Conservation (phyloP, 2,797 vertebrate genomes). For the Gallinago nigripennis region DNA sequence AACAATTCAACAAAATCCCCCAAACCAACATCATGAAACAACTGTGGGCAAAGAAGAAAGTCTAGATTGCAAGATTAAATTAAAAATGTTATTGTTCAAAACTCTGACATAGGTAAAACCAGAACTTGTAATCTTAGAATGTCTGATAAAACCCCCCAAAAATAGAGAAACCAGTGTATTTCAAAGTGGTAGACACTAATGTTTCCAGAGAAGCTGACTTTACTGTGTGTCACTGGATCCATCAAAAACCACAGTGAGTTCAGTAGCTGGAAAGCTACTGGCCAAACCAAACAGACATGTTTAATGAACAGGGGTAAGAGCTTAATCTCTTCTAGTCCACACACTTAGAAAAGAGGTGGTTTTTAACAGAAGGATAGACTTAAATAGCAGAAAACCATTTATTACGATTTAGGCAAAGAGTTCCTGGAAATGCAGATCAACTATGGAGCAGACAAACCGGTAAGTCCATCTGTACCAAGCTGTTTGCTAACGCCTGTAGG, state of each 20-base stretch:
- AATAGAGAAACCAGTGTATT: not conserved
- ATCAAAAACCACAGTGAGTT: not conserved
- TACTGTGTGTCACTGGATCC: not conserved
- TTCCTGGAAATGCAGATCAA: not conserved
- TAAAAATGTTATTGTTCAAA: not conserved
- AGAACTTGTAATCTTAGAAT: not conserved
- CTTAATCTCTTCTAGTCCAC: not conserved
- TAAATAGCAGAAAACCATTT: not conserved
- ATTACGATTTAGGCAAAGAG: not conserved
- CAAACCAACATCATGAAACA: not conserved
- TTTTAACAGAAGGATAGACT: not conserved
- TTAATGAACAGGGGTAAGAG: not conserved
- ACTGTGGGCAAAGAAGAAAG: not conserved
- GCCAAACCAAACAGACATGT: not conserved
- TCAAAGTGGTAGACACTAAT: not conserved
- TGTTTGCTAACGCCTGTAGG: rapidly evolving
- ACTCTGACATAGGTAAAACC: not conserved
- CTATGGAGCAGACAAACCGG: not conserved
- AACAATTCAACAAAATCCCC: not conserved
- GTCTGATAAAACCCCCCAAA: not conserved
- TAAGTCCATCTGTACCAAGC: not conserved
- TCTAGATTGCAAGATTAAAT: not conserved
- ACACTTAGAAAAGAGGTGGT: not conserved
- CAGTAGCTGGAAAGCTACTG: not conserved
- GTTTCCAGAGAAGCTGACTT: not conserved